These are phyloP conservation scores for Microctenopoma lineatum DNA, from an alignment of 2,797 vertebrate species.

Conservation along the genomic window DNA sequence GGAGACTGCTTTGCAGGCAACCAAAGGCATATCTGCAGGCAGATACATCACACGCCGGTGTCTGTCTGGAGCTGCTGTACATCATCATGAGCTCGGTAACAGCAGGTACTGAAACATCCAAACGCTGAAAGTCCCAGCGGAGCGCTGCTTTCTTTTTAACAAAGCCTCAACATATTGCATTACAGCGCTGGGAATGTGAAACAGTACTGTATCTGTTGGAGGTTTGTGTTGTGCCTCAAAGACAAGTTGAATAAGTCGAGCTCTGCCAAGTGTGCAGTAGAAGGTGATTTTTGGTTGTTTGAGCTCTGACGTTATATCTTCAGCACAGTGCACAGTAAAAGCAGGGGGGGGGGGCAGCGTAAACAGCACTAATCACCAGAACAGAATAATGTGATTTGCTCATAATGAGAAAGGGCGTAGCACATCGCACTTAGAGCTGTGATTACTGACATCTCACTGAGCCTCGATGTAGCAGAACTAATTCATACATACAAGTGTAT, in stretches of 20 bases:
- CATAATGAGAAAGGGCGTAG: conserved; percentile 67
- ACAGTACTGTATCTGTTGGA: conserved; percentile 55
- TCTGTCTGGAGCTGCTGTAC: conserved; percentile 67
- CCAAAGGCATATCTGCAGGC: conserved; percentile 80
- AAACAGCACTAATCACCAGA: conserved; percentile 69
- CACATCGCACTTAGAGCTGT: conserved; percentile 69
- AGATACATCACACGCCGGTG: conserved; percentile 67
- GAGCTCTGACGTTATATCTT: conserved; percentile 24
- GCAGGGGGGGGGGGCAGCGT: not conserved
- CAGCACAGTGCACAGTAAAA: conserved; percentile 16
- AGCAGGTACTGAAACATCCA: conserved; percentile 71
- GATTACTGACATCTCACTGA: conserved; percentile 75
- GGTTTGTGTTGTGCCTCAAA: conserved; percentile 64
- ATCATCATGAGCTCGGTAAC: conserved; percentile 74
- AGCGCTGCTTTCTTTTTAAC: conserved; percentile 69
- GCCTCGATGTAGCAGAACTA: conserved; percentile 76
- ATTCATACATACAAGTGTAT: conserved; percentile 74
- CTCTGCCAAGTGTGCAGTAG: conserved; percentile 35
- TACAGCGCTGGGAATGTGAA: conserved; percentile 68
- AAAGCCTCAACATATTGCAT: conserved; percentile 75
- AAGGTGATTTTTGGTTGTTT: conserved; percentile 49
- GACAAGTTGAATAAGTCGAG: conserved; percentile 59
- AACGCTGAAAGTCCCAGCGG: conserved; percentile 67
- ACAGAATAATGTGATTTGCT: conserved; percentile 70
- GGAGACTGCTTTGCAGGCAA: conserved; percentile 72